Evolutionary conservation across 2,888 invertebrate genomes (phyloP).

Genomic region (Philaethria dido): DNA sequence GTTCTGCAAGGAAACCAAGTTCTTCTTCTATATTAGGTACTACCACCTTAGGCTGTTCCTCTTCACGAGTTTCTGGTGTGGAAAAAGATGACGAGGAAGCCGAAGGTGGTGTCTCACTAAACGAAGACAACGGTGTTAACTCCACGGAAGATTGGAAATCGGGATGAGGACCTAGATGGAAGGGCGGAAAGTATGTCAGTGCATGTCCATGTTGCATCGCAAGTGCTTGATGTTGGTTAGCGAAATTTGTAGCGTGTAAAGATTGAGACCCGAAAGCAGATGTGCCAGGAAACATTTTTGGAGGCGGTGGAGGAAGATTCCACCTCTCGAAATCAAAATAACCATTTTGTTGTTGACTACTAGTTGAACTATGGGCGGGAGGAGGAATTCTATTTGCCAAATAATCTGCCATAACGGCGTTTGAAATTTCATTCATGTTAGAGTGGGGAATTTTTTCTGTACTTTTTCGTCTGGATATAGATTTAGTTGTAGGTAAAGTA

Average conservation of each 20-base stretch:
- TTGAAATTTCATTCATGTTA: conserved; percentile 81
- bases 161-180: conserved; percentile 88
- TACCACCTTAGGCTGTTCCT: conserved; percentile 91
- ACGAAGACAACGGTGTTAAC: conserved; percentile 84
- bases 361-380: conserved; percentile 87
- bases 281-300: conserved; percentile 87
- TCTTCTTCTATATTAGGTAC: conserved; percentile 96
- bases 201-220: conserved; percentile 88
- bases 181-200: conserved; percentile 90
- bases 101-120: conserved; percentile 84
- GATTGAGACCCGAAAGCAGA: conserved; percentile 85
- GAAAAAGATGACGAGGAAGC: conserved; percentile 83
- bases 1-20: conserved; percentile 90
- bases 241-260: conserved; percentile 81
- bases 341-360: conserved; percentile 85
- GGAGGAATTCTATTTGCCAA: conserved; percentile 87
- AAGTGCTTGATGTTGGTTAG: conserved; percentile 86
- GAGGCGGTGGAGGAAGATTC: conserved; percentile 88
- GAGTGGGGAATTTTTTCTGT: conserved; percentile 80
- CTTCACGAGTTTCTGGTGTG: conserved; percentile 84
- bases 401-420: conserved; percentile 82
- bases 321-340: conserved; percentile 93
- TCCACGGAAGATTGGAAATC: conserved; percentile 87
- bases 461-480: conserved; percentile 83
- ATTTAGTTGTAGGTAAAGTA: conserved; percentile 58